phyloP scores from a whole-genome alignment of 2,113 vertebrate species.

The Camelus dromedarius region DNA sequence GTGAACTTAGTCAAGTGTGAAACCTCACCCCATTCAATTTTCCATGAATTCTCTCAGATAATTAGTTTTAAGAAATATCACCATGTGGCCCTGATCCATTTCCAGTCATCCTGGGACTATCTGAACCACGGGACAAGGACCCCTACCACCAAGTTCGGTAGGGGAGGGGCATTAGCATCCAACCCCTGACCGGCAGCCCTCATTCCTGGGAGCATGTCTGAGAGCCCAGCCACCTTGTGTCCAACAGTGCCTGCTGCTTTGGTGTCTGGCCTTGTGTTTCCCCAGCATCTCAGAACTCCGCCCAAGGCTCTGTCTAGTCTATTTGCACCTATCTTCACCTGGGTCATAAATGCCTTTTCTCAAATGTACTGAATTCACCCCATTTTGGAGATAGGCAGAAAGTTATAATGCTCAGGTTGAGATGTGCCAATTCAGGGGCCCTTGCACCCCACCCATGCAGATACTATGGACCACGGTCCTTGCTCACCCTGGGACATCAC shows the following conservation, averaged over 20 bases:
- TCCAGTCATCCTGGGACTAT: neutral
- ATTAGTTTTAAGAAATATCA: constrained; percentile 62
- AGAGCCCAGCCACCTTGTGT: neutral
- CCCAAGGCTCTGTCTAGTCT: neutral
- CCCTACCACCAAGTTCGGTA: neutral
- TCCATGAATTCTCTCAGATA: constrained; percentile 57
- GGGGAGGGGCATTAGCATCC: neutral
- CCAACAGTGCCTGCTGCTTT: neutral
- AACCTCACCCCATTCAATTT: constrained; percentile 31
- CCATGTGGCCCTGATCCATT: neutral
- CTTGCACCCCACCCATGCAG: neutral
- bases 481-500: neutral
- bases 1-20: constrained; percentile 60
- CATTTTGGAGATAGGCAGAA: neutral
- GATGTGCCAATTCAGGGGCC: neutral
- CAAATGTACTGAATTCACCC: neutral
- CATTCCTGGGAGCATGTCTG: neutral
- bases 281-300: neutral
- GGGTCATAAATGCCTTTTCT: neutral
- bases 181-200: neutral
- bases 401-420: neutral
- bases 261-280: neutral
- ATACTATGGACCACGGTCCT: no score
- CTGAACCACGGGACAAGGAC: neutral
- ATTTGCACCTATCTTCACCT: neutral